phyloP scores from a whole-genome alignment of 2,113 vertebrate genomes.

The Phalacrocorax carbo region DNA sequence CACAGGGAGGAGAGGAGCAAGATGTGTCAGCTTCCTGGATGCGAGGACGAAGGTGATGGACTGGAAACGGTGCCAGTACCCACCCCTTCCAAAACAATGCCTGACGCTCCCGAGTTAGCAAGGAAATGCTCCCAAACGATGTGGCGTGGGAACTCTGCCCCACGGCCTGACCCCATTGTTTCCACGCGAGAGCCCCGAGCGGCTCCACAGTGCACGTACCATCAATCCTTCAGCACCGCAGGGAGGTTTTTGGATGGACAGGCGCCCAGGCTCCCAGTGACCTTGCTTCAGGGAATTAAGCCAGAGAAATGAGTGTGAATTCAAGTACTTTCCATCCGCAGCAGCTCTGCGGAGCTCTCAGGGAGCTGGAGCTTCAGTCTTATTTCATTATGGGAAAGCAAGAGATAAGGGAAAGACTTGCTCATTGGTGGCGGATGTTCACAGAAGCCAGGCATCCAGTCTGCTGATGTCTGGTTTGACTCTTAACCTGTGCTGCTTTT shows the following conservation, averaged over 20 bases:
- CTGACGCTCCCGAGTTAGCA: not conserved
- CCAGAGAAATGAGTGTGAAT: not conserved
- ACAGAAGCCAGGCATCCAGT: not conserved
- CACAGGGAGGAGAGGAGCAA: not conserved
- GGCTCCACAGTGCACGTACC: fast-evolving
- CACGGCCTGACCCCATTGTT: not conserved
- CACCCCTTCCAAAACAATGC: not conserved
- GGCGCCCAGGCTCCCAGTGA: not conserved
- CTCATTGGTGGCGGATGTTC: fast-evolving
- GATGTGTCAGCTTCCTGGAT: not conserved
- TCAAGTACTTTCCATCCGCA: not conserved
- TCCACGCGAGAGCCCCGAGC: not conserved
- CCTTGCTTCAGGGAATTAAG: not conserved
- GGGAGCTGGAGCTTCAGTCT: not conserved
- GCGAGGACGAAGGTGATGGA: not conserved
- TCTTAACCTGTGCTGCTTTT: not conserved
- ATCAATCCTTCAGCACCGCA: not conserved
- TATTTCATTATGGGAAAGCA: not conserved
- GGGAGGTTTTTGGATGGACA: not conserved
- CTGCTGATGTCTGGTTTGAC: not conserved
- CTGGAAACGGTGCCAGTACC: not conserved
- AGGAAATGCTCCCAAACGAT: not conserved
- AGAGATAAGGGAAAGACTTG: not conserved
- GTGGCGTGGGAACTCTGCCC: not conserved
- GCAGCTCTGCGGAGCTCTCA: not conserved